A percentile compares a stretch with the other conserved stretches of the same genome.
These are phyloP conservation scores for Nothobranchius furzeri DNA, from an alignment of 2,113 vertebrate genomes.

Conservation along the genomic window DNA sequence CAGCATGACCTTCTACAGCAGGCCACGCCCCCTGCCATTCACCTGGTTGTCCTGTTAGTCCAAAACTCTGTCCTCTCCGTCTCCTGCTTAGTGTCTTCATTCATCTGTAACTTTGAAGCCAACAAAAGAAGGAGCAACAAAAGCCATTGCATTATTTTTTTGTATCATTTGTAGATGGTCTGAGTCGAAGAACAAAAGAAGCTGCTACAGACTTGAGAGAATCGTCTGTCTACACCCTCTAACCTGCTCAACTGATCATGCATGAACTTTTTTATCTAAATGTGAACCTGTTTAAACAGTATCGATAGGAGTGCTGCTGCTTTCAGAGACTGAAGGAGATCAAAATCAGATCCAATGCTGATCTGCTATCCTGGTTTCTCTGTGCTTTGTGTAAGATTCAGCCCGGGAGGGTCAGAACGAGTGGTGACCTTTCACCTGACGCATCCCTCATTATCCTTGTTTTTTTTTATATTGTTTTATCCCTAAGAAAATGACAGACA, in stretches of 20 bases:
- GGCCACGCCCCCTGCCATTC: slow-evolving; percentile 20
- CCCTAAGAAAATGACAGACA: slow-evolving; percentile 40
- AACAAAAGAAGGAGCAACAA: slow-evolving; percentile 12
- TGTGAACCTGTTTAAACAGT: slow-evolving; percentile 45
- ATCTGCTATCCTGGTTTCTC: slow-evolving; percentile 16
- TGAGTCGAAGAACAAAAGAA: slow-evolving; percentile 23
- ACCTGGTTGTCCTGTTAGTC: slow-evolving; percentile 46
- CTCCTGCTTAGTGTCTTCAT: slow-evolving; percentile 11
- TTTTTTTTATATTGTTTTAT: slow-evolving; percentile 16
- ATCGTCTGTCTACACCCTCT: slow-evolving; percentile 5
- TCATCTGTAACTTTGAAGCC: slow-evolving; percentile 1
- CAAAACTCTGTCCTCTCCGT: slow-evolving; percentile 9
- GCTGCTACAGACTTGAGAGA: slow-evolving; percentile 29
- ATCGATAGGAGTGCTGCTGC: slow-evolving; percentile 56
- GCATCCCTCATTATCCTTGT: slow-evolving; percentile 19
- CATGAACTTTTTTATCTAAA: slow-evolving; percentile 62
- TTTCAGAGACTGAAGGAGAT: slow-evolving; percentile 46
- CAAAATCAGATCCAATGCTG: slow-evolving; percentile 31
- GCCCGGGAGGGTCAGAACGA: slow-evolving; percentile 43
- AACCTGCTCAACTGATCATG: slow-evolving; percentile 47
- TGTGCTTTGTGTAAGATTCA: slow-evolving; percentile 19
- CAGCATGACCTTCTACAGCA: slow-evolving; percentile 69
- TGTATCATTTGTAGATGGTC: background rate
- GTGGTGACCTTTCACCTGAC: slow-evolving; percentile 66
- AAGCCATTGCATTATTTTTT: slow-evolving; percentile 31